phyloP scores from a whole-genome alignment of 2,888 invertebrate species.

The Actias luna region DNA sequence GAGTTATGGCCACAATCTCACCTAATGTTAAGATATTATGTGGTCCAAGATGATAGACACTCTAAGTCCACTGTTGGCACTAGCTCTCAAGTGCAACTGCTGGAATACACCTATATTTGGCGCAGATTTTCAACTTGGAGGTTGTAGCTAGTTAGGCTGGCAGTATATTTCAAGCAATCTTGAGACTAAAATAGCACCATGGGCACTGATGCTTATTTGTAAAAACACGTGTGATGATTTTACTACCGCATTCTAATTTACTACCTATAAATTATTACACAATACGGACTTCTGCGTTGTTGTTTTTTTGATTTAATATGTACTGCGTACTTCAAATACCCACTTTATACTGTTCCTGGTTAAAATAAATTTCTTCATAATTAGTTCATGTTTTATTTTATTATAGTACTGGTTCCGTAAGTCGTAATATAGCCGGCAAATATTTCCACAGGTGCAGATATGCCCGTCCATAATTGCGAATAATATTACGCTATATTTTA shows the following conservation, averaged over 20 bases:
- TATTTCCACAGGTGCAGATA: conserved; percentile 66
- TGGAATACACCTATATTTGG: too few relatives aligned
- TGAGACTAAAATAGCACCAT: neutral
- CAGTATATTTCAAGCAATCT: neutral
- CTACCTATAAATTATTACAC: neutral
- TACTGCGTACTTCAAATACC: neutral
- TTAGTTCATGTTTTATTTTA: conserved; percentile 9
- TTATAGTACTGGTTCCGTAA: conserved; percentile 44
- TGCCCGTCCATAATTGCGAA: conserved; percentile 63
- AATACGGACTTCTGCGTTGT: neutral
- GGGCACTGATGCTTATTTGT: neutral
- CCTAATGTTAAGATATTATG: too few relatives aligned
- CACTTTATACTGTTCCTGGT: neutral
- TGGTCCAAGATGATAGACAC: too few relatives aligned
- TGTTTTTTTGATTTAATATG: neutral
- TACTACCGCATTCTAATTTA: neutral
- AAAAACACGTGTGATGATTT: neutral
- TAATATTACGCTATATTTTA: conserved; percentile 53
- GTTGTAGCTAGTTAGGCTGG: too few relatives aligned
- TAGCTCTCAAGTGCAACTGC: too few relatives aligned
- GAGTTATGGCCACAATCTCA: too few relatives aligned
- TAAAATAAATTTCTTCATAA: neutral
- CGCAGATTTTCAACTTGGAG: too few relatives aligned
- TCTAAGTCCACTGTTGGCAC: too few relatives aligned
- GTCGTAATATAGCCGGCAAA: conserved; percentile 56